A percentile compares a stretch with the other conserved stretches of the same genome.
These are phyloP conservation scores for Drosophila sproati DNA, from an alignment of 1,140 invertebrate genomes.

Conservation along the genomic window DNA sequence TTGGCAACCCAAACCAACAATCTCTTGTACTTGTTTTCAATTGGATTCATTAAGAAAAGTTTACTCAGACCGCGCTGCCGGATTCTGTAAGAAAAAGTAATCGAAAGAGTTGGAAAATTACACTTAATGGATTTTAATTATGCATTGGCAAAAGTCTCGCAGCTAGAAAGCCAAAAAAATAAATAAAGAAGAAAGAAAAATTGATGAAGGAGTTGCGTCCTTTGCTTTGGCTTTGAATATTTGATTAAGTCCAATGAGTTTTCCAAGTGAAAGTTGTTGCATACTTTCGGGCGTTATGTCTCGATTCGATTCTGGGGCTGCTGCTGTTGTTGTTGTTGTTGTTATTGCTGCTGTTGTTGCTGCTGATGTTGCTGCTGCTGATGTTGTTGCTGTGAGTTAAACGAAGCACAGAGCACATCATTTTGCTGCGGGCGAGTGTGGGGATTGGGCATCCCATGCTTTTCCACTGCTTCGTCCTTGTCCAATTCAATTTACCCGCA, in stretches of 20 bases:
- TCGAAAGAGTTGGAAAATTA: conserved; percentile 64
- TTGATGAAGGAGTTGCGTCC: conserved; percentile 3
- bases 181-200: conserved; percentile 1
- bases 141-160: conserved; percentile 57
- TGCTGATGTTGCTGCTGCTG: too few species aligned
- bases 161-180: conserved; percentile 50
- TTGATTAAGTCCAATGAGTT: conserved; percentile 71
- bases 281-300: conserved; percentile 61
- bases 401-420: conserved; percentile 66
- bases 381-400: conserved; percentile 46
- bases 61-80: conserved; percentile 9
- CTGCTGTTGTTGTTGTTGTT: too few species aligned
- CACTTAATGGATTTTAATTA: conserved; percentile 83
- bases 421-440: conserved; percentile 7
- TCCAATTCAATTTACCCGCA: conserved; percentile 74
- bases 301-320: conserved; percentile 10
- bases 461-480: conserved; percentile 11
- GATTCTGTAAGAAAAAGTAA: conserved; percentile 26
- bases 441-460: neutral
- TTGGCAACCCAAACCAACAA: neutral
- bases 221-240: conserved; percentile 63
- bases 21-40: conserved; percentile 4
- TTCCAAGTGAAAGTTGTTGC: conserved; percentile 71
- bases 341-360: too few species aligned
- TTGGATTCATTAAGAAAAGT: conserved; percentile 36